Base-by-base conservation (phyloP, 2,888 invertebrate species). In the Orchesellides sinensis region DNA sequence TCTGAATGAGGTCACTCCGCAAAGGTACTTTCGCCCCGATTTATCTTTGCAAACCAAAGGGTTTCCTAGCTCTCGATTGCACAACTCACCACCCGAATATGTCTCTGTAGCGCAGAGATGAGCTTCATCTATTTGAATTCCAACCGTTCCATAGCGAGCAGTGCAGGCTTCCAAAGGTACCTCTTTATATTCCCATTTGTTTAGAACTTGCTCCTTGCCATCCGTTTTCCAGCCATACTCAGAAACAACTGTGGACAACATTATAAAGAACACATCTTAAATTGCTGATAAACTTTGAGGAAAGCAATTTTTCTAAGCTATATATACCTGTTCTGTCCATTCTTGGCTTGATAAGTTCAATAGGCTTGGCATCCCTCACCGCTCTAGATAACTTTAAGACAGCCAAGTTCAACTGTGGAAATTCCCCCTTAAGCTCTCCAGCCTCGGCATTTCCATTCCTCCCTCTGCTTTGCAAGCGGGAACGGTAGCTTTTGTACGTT, bases 191-290 rank as follows among this genome's bases (percentile, higher is more conserved):
- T 52, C 75, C 75, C 75, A 75, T 25, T 27, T 75, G 29, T 75
- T 75, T 2, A 75, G n/a, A 17, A 54, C 25, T 17, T 65, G 65
- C n/a, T 75, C 75, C n/a, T 66, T n/a, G 5, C 66, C 65, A 45
- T 75, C 75, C 3, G 65, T 75, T 54, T 66, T 32, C 75, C 75
- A 75, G 2, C 75, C 75, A 61, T 75, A 75, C 19, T 75, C 75
- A 23, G 52, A 54, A 8, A 75, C 75, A 54, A 75, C 63, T 40
- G n/a, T 10, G n/a, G 40, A 40, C 40, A 40, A 40, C 10, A 40
- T 10, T 32, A 32, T 32, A 32, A 32, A 40, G 10, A 40, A 10
- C 40, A 40, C n/a, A 40, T 40, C n/a, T 40, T n/a, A 40, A 2
- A 40, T 40, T 2, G 10, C 4, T n/a, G n/a, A 10, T 40, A 2